Conservation (phyloP, 2,797 vertebrate genomes). For the Phrynocephalus vlangalii region DNA sequence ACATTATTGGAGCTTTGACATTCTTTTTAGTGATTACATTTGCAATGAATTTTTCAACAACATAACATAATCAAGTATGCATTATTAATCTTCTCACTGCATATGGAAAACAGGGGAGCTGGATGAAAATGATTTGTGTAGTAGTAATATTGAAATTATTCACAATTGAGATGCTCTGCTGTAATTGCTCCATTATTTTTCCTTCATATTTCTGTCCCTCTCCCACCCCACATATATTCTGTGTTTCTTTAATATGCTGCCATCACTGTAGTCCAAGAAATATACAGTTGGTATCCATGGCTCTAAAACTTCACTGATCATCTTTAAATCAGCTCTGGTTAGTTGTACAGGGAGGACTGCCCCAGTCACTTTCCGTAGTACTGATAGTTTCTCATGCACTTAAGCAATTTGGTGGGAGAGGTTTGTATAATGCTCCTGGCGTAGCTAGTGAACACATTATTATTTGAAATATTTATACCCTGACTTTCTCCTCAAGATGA, state of each 20-base stretch:
- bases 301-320: neutral
- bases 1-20: neutral
- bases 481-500: too few relatives aligned
- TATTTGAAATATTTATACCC: too few relatives aligned
- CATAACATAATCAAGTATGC: neutral
- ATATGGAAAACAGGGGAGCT: conserved; percentile 2
- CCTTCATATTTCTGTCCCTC: neutral
- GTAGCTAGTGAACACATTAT: neutral
- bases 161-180: neutral
- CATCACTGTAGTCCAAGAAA: neutral
- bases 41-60: conserved; percentile 8
- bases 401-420: neutral
- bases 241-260: neutral
- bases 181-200: neutral
- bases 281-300: too few relatives aligned
- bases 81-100: neutral
- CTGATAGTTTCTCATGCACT: neutral
- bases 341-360: neutral
- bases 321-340: neutral
- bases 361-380: too few relatives aligned
- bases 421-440: neutral
- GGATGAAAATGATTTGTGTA: neutral
- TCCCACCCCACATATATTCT: neutral
- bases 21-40: neutral
- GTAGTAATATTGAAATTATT: neutral